Evolutionary conservation across 2,797 vertebrate genomes (phyloP), one percentile per base, ranked within the genome.

Genomic region (Macropus fuliginosus): DNA sequence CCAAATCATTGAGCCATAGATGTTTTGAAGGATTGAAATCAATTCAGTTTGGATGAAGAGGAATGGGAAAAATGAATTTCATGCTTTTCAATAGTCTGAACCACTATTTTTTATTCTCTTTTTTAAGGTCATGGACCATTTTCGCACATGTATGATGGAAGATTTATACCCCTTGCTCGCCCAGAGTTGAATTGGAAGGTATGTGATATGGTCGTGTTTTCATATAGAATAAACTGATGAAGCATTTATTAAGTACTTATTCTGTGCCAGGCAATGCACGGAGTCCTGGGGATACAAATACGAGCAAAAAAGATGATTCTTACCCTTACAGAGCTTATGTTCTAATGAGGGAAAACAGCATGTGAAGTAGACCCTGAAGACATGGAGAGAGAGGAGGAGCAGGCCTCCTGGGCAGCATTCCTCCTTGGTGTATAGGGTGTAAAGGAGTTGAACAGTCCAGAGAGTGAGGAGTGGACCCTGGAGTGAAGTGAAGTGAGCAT

Each of bases 41-140:
- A 74, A 24, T 46, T 87, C 8, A 90, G 56, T 10, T 81, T 96
- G 92, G 92, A 66, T 59, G 93, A 40, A 93, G 94, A 94, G 46
- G 1, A 55, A 46, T 14, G n/a, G 59, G 89, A n/a, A 95, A 94
- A 90, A 57, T 54, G 16, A 10, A 92, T 94, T 95, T 12, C 5
- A 2, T 46, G 16, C 1, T 56, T 96, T 96, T 96, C 93, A 91
- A 5, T 91, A 94, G 0, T 95, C 89, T 96, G 24, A 9, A 94
- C 81, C 62, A 40, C 52, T 54, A 66, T 96, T 95, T 96, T 46
- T 59, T 96, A 1, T 95, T 54, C 92, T 74, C 95, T 31, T 96
- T 97, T 97, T 98, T 94, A 98, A 99, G 99, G 99, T 98, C 99
- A 99, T 74, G 99, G 99, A 0, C 99, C 99, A 4, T 99, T 99